phyloP scores from a whole-genome alignment of 2,797 vertebrate genomes.

The Linurgus olivaceus region DNA sequence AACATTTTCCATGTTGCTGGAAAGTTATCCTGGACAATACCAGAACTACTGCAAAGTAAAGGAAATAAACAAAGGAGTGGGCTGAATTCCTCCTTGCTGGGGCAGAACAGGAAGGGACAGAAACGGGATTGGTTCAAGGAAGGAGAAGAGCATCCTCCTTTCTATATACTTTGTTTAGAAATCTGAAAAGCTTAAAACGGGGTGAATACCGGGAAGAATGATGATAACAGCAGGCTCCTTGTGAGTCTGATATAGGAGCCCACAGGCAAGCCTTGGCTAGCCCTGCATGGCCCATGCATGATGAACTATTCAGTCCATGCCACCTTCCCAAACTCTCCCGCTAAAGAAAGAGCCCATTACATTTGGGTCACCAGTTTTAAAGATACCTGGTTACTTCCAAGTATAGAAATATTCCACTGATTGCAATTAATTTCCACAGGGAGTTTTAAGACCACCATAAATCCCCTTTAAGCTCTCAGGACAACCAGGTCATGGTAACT shows the following conservation, averaged over 20 bases:
- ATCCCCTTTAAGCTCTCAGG: not conserved
- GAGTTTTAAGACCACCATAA: not conserved
- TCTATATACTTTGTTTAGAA: not conserved
- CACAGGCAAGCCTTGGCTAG: not conserved
- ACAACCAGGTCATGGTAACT: not conserved
- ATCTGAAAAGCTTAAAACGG: not conserved
- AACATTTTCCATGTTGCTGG: not conserved
- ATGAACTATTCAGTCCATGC: not conserved
- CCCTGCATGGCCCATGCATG: not conserved
- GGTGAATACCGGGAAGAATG: not conserved
- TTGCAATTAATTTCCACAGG: not conserved
- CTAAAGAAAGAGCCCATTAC: not conserved
- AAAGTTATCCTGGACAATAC: not conserved
- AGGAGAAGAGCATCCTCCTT: not conserved
- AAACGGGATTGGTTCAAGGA: not conserved
- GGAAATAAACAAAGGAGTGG: not conserved
- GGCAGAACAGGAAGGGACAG: not conserved
- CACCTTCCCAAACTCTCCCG: not conserved
- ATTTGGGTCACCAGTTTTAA: not conserved
- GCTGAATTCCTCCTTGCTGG: not conserved
- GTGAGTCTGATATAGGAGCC: not conserved
- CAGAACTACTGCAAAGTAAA: not conserved
- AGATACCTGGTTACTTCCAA: not conserved
- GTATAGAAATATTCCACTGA: not conserved
- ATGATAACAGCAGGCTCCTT: not conserved